Evolutionary conservation across 2,888 invertebrate species (phyloP).

Genomic region (Brachynemurus nebulosus): DNA sequence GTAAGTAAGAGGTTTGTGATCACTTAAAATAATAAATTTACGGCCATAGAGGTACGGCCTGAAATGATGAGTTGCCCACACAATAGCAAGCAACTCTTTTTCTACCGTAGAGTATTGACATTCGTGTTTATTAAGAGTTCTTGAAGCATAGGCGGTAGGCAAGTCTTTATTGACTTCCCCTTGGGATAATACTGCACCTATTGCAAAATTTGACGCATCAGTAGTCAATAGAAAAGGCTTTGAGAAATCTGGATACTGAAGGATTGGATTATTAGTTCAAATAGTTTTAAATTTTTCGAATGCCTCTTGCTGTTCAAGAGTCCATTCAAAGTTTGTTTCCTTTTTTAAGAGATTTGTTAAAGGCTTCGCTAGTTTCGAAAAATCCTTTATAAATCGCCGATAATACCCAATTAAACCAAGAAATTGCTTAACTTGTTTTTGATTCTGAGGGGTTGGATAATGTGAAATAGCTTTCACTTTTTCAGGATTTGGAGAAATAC

Average conservation of each 20-base stretch:
- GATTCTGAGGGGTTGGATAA: conserved; percentile 15
- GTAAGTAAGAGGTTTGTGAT: conserved; percentile 14
- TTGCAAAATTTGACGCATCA: conserved; percentile 19
- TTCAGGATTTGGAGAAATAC: conserved; percentile 19
- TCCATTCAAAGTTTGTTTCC: conserved; percentile 9
- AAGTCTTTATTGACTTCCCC: conserved; percentile 7
- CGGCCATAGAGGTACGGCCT: conserved; percentile 17
- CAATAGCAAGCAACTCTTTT: conserved; percentile 15
- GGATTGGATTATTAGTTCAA: conserved; percentile 17
- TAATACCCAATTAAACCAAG: conserved; percentile 18
- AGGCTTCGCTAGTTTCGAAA: conserved; percentile 16
- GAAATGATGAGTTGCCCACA: conserved; percentile 15
- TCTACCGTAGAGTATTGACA: conserved; percentile 10
- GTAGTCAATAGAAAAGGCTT: conserved; percentile 21
- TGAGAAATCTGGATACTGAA: conserved; percentile 19
- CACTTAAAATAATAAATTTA: conserved; percentile 15
- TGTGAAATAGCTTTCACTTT: conserved; percentile 18
- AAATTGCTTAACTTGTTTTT: conserved; percentile 14
- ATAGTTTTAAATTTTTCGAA: conserved; percentile 18
- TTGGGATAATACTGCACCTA: conserved; percentile 17
- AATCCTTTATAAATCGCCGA: conserved; percentile 17
- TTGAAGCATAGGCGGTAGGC: conserved; percentile 12
- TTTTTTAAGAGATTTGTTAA: conserved; percentile 14
- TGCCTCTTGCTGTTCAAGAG: conserved; percentile 4
- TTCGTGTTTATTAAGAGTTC: conserved; percentile 9